phyloP scores from a whole-genome alignment of 2,888 invertebrate species.

The Bombyx huttoni region DNA sequence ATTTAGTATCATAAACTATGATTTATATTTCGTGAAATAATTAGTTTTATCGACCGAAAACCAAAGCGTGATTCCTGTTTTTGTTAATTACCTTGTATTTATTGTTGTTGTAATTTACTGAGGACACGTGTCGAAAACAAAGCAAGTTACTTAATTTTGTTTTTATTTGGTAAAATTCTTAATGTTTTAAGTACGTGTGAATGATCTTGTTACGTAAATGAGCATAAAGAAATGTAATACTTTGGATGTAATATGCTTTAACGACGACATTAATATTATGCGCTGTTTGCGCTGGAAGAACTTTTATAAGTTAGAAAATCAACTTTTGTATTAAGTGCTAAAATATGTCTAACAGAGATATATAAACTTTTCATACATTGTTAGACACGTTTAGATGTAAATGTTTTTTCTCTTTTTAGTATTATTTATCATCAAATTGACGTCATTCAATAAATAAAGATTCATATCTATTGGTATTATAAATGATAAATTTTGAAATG shows the following conservation, averaged over 20 bases:
- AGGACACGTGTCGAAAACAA: not conserved
- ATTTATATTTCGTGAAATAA: slow-evolving; percentile 5
- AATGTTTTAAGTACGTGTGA: not conserved
- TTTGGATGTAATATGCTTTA: not conserved
- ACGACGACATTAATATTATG: not conserved
- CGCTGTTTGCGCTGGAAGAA: not conserved
- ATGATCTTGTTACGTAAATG: not conserved
- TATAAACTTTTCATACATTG: no score
- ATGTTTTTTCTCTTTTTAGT: no score
- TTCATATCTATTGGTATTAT: no score
- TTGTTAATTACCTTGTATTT: not conserved
- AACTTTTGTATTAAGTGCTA: no score
- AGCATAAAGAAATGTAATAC: not conserved
- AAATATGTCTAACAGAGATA: no score
- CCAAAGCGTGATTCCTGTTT: slow-evolving; percentile 11
- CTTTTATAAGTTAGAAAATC: no score
- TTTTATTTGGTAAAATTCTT: not conserved
- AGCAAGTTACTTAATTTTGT: not conserved
- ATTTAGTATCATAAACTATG: not conserved
- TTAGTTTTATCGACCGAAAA: slow-evolving; percentile 6
- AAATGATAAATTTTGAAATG: no score
- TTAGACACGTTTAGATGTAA: no score
- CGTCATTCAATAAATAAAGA: no score
- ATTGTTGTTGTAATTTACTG: not conserved
- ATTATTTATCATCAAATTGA: no score